phyloP scores from a whole-genome alignment of 2,888 invertebrate species.

The Andrena fulva region DNA sequence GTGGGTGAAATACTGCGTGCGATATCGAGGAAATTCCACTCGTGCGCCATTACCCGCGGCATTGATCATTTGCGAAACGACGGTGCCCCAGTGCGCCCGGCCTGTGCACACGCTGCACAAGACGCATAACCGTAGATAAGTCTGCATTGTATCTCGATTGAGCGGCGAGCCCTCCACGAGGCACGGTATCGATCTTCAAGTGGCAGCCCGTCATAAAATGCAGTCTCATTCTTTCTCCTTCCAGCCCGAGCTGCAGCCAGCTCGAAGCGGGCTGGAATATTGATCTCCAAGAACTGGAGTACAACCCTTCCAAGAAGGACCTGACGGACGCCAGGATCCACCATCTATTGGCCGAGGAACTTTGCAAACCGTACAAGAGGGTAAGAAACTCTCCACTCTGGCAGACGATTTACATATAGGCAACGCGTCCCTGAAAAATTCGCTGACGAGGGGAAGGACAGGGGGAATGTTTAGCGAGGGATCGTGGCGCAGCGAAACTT shows the following conservation, averaged over 20 bases:
- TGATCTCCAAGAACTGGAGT: constrained; percentile 97
- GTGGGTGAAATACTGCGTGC: neutral
- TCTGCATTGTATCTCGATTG: constrained; percentile 57
- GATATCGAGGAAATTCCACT: neutral
- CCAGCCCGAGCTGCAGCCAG: constrained; percentile 93
- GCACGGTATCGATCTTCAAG: constrained; percentile 64
- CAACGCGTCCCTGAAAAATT: constrained; percentile 27
- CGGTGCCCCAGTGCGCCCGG: neutral
- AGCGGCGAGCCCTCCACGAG: constrained; percentile 43
- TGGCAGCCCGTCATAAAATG: constrained; percentile 66
- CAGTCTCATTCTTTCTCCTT: constrained; percentile 72
- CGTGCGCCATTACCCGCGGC: neutral
- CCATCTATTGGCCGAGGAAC: constrained; percentile 95
- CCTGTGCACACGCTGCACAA: constrained; percentile 6
- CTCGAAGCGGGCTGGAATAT: constrained; percentile 95
- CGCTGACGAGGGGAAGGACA: constrained; percentile 32
- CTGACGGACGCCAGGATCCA: constrained; percentile 97
- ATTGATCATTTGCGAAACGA: constrained; percentile 9
- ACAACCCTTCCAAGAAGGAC: constrained; percentile 96
- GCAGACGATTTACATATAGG: constrained; percentile 29
- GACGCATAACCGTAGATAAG: constrained; percentile 37
- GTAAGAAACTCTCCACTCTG: constrained; percentile 86
- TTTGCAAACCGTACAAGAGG: constrained; percentile 94
- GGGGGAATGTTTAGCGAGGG: neutral
- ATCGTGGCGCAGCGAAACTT: constrained; percentile 1